These are phyloP conservation scores for Oscarella lobularis DNA, from an alignment of 37 sponge, comb jelly and placozoan genomes.

Conservation along the genomic window DNA sequence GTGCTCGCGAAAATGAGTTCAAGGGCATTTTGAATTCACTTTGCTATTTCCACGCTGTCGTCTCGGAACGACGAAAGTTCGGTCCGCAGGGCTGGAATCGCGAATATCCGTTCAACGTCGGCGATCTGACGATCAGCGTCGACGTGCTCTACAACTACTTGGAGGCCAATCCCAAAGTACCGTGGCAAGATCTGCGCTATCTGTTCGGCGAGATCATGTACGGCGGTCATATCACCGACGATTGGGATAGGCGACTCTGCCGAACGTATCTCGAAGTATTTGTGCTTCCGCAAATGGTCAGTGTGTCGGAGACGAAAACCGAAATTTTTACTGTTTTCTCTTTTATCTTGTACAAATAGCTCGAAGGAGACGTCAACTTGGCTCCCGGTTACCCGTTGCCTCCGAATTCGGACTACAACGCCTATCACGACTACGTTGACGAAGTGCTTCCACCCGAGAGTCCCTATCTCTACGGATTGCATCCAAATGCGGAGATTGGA, in stretches of 20 bases:
- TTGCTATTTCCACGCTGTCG: conserved; percentile 96
- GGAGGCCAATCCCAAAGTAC: conserved; percentile 96
- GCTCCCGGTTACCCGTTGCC: conserved; percentile 86
- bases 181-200: conserved; percentile 98
- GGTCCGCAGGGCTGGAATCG: conserved; percentile 99
- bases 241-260: conserved; percentile 96
- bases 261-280: conserved; percentile 90
- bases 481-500: conserved; percentile 98
- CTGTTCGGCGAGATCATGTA: conserved; percentile 99
- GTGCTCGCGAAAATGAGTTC: conserved; percentile 93
- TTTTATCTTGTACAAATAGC: conserved; percentile 11
- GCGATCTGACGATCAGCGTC: conserved; percentile 96
- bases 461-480: conserved; percentile 95
- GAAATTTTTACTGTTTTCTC: neutral
- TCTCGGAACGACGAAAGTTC: conserved; percentile 94
- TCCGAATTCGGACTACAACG: conserved; percentile 67
- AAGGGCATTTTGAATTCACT: conserved; percentile 89
- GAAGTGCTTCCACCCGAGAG: conserved; percentile 79
- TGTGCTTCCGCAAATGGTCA: conserved; percentile 89
- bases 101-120: conserved; percentile 94
- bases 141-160: conserved; percentile 97
- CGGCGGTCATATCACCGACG: conserved; percentile 99
- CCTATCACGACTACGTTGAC: conserved; percentile 85
- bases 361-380: conserved; percentile 78
- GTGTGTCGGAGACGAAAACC: neutral